These are phyloP conservation scores for Trematocara nigrifrons DNA, from an alignment of 2,113 vertebrate genomes.

Conservation along the genomic window DNA sequence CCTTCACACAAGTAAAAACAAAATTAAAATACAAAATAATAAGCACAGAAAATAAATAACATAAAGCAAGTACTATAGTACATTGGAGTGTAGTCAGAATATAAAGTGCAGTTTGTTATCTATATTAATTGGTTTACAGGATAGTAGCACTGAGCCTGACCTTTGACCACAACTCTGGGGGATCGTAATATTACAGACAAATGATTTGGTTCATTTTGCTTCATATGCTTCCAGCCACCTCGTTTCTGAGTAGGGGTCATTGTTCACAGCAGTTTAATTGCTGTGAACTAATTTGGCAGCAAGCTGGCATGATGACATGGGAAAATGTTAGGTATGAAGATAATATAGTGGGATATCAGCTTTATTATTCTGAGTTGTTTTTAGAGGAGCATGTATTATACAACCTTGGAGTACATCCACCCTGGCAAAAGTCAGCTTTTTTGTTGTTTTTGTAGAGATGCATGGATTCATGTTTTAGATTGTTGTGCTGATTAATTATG, in stretches of 20 bases:
- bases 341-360: background rate
- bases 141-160: background rate
- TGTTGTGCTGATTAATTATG: background rate
- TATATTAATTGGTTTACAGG: background rate
- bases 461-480: background rate
- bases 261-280: background rate
- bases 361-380: background rate
- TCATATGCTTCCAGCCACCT: background rate
- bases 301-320: background rate
- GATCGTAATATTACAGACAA: background rate
- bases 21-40: background rate
- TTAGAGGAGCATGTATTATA: background rate
- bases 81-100: background rate
- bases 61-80: background rate
- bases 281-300: background rate
- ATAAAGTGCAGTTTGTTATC: background rate
- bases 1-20: background rate
- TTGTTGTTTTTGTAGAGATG: background rate
- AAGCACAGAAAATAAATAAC: background rate
- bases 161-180: background rate
- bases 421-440: background rate
- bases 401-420: background rate
- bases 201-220: background rate
- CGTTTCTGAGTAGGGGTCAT: background rate
- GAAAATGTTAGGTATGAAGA: background rate